Conservation (phyloP, 2,888 invertebrate species). For the Dascillus cervinus region DNA sequence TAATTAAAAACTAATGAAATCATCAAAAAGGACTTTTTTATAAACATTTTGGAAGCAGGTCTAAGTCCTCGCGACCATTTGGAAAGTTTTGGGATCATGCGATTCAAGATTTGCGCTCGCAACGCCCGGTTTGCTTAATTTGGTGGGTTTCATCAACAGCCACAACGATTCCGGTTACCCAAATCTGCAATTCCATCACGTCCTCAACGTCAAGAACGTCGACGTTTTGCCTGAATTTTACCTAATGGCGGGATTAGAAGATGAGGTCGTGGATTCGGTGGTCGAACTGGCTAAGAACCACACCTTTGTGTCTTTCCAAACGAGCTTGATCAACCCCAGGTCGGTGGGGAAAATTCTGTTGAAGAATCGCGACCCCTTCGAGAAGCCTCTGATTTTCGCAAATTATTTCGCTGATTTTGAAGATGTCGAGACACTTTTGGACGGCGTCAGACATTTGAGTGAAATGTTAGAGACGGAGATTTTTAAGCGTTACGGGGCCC, state of each 20-base stretch:
- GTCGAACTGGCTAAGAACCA: too few relatives aligned
- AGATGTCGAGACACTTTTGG: conserved; percentile 45
- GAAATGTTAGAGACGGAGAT: conserved; percentile 39
- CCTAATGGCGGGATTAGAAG: conserved; percentile 2
- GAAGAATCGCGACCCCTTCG: conserved; percentile 57
- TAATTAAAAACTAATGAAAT: too few relatives aligned
- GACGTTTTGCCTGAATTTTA: conserved; percentile 5
- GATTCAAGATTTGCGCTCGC: too few relatives aligned
- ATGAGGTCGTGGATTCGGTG: too few relatives aligned
- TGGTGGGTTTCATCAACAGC: conserved; percentile 44
- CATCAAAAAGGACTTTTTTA: too few relatives aligned
- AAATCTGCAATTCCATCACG: conserved; percentile 48
- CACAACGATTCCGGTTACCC: conserved; percentile 46
- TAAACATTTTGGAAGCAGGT: too few relatives aligned
- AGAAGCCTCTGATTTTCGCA: conserved; percentile 77
- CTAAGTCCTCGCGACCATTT: too few relatives aligned
- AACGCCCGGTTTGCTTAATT: too few relatives aligned
- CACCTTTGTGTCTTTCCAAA: too few relatives aligned
- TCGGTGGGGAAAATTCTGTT: conserved; percentile 65
- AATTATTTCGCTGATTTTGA: conserved; percentile 76
- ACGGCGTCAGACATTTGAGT: conserved; percentile 42
- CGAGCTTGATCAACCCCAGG: conserved; percentile 56
- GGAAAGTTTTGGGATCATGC: too few relatives aligned
- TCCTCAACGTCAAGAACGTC: too few relatives aligned
- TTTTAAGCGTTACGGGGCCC: conserved; percentile 37